A percentile compares a stretch with the other conserved stretches of the same genome.
These are phyloP conservation scores for Pristionchus fissidentatus DNA, from an alignment of 2,888 invertebrate species.

Conservation along the genomic window DNA sequence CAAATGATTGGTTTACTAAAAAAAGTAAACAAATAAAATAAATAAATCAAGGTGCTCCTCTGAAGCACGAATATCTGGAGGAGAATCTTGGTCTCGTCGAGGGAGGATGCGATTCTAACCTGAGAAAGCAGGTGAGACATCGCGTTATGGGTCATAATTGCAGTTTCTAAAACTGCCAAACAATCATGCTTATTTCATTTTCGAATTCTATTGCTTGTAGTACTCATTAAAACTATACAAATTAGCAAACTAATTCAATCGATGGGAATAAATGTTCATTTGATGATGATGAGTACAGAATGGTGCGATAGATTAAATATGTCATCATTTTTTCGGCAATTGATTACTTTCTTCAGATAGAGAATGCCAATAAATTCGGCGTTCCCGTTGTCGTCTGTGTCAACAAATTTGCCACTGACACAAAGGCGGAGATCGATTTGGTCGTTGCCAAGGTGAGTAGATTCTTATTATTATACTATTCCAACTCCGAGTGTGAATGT, in stretches of 20 bases:
- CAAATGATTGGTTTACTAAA: too few relatives aligned
- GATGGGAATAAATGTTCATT: neutral
- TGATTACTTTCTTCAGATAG: conserved; percentile 81
- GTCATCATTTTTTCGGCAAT: neutral
- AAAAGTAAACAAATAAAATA: too few relatives aligned
- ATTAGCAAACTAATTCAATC: too few relatives aligned
- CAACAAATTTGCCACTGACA: conserved; percentile 89
- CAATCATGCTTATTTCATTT: neutral
- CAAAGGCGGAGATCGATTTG: conserved; percentile 86
- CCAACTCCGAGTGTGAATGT: too few relatives aligned
- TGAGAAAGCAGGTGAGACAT: conserved; percentile 82
- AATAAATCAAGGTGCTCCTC: conserved; percentile 78
- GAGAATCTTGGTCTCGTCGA: conserved; percentile 87
- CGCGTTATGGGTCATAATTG: neutral
- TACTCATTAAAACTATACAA: too few relatives aligned
- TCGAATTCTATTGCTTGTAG: too few relatives aligned
- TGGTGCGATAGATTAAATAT: neutral
- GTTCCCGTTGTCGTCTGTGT: conserved; percentile 94
- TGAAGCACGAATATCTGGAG: conserved; percentile 86
- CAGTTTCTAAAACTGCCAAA: neutral
- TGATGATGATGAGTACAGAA: neutral
- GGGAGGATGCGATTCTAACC: conserved; percentile 88
- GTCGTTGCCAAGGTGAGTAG: conserved; percentile 80
- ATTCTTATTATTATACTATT: neutral
- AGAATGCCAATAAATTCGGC: conserved; percentile 89